phyloP scores from a whole-genome alignment of 37 sponge, comb jelly and placozoan genomes.

The Crambe crambe region DNA sequence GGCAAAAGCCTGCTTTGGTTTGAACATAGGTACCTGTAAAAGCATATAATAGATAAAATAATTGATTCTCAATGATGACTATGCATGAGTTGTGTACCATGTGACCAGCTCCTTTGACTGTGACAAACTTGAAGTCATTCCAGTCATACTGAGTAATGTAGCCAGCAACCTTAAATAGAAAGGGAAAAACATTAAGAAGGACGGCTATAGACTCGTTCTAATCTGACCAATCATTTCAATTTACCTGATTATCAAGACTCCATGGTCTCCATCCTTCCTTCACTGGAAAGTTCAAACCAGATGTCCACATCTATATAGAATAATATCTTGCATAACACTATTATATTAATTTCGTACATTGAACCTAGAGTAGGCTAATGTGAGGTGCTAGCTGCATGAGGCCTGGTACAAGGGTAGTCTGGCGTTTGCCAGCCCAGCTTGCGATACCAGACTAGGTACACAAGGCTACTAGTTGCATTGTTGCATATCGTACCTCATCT shows the following conservation, averaged over 20 bases:
- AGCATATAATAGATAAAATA: neutral
- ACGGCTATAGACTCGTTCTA: neutral
- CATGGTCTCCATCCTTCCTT: conserved; percentile 73
- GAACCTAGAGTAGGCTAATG: too few species aligned
- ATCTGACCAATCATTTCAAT: neutral
- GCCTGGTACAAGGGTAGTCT: too few species aligned
- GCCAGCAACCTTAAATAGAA: conserved; percentile 71
- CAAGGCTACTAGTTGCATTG: too few species aligned
- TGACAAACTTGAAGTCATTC: conserved; percentile 78
- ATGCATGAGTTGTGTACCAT: conserved; percentile 82
- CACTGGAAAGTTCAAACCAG: conserved; percentile 49
- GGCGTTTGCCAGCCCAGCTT: too few species aligned
- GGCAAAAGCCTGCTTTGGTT: conserved; percentile 65
- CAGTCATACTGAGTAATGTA: conserved; percentile 76
- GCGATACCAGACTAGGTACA: too few species aligned
- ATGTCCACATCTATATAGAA: conserved; percentile 66
- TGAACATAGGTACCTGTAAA: conserved; percentile 73
- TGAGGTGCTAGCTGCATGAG: too few species aligned
- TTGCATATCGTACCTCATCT: conserved; percentile 50
- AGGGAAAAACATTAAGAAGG: neutral
- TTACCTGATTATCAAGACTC: conserved; percentile 72
- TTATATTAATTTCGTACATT: too few species aligned
- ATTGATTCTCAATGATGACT: too few species aligned
- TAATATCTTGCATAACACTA: too few species aligned
- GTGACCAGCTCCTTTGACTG: conserved; percentile 87